Conservation (phyloP, 2,797 vertebrate species). For the Streptopelia turtur region DNA sequence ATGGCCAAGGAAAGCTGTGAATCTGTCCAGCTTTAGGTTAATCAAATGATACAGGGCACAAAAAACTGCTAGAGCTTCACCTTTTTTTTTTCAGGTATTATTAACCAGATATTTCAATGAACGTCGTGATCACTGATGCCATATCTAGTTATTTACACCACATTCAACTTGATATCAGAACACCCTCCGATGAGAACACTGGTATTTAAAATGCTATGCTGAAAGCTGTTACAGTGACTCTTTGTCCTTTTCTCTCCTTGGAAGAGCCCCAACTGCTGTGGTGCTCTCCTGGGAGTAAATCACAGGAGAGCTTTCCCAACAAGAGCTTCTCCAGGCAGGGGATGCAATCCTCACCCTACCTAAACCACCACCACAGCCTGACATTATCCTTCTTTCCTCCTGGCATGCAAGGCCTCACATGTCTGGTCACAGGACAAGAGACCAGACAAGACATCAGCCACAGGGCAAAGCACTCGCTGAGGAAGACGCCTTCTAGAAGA, state of each 20-base stretch:
- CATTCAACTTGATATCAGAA: background rate
- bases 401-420: fast-evolving
- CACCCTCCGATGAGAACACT: background rate
- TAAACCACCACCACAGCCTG: background rate
- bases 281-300: background rate
- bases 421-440: background rate
- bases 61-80: background rate
- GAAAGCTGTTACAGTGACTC: background rate
- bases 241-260: background rate
- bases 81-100: background rate
- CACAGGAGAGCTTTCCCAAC: background rate
- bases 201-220: background rate
- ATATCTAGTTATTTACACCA: background rate
- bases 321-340: background rate
- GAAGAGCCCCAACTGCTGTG: background rate
- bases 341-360: background rate
- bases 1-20: background rate
- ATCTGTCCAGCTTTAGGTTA: background rate
- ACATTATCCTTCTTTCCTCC: background rate
- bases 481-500: background rate
- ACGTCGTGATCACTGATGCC: background rate
- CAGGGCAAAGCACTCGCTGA: background rate
- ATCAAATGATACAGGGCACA: background rate
- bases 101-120: background rate
- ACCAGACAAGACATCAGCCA: background rate